Percentiles rank a stretch among this genome's conserved stretches.
Evolutionary conservation across 2,113 vertebrate genomes (phyloP).

Genomic region (Rhegmatorhina hoffmannsi): DNA sequence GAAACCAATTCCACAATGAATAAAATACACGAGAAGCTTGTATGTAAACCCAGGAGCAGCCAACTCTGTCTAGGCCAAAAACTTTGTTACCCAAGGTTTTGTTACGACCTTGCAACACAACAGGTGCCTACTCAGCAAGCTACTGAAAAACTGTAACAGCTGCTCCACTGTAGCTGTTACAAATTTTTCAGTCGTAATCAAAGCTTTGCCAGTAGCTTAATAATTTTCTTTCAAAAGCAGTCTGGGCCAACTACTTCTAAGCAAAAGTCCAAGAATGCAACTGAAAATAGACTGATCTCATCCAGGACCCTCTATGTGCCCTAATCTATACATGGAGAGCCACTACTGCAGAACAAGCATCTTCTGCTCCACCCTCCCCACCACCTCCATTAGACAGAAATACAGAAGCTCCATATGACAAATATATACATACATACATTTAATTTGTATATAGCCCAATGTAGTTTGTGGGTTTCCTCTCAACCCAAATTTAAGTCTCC

Average conservation of each 20-base stretch:
- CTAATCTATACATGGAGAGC: not conserved
- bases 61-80: not conserved
- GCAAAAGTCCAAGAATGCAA: not conserved
- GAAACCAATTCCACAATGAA: not conserved
- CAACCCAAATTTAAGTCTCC: not conserved
- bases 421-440: fast-evolving
- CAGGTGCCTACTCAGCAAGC: not conserved
- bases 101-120: not conserved
- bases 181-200: not conserved
- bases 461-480: not conserved
- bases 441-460: not conserved
- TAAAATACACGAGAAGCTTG: not conserved
- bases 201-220: not conserved
- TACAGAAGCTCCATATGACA: not conserved
- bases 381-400: not conserved
- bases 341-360: not conserved
- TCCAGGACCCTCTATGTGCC: not conserved
- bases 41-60: not conserved
- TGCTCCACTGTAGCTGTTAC: not conserved
- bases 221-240: not conserved
- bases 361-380: fast-evolving
- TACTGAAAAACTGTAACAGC: not conserved
- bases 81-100: not conserved
- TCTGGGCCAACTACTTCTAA: not conserved
- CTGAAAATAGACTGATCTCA: not conserved